Percentiles rank a stretch among this genome's conserved stretches.
Evolutionary conservation across 1,140 invertebrate species (phyloP).

Genomic region (Brachionus angularis): DNA sequence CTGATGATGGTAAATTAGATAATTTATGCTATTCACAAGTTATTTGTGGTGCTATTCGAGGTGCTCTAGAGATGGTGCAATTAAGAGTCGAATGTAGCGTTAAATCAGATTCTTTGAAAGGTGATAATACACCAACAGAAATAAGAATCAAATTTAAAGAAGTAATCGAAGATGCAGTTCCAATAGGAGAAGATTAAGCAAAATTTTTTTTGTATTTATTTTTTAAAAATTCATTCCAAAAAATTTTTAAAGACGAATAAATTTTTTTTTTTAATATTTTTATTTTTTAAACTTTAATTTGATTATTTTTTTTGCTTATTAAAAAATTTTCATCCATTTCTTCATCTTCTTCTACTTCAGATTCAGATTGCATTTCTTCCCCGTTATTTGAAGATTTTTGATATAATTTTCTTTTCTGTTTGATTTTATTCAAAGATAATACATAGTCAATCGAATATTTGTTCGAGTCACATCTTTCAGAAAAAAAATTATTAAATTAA

Average conservation of each 20-base stretch:
- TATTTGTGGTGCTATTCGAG: conserved; percentile 75
- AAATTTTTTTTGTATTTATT: not conserved
- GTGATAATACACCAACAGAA: conserved; percentile 81
- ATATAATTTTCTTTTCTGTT: conserved; percentile 29
- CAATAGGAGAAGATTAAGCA: conserved; percentile 85
- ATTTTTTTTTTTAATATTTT: not conserved
- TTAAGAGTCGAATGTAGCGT: conserved; percentile 68
- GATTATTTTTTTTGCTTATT: conserved; percentile 22
- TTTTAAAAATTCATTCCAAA: too few species aligned
- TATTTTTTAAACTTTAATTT: conserved; percentile 19
- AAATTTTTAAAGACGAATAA: too few species aligned
- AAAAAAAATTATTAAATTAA: not conserved
- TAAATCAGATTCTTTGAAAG: conserved; percentile 87
- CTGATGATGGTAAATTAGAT: conserved; percentile 65
- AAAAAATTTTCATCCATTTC: not conserved
- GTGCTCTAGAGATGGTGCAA: conserved; percentile 91
- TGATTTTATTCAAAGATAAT: conserved; percentile 19
- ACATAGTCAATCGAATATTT: conserved; percentile 43
- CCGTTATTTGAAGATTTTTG: not conserved
- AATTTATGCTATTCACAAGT: conserved; percentile 89
- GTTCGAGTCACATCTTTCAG: conserved; percentile 36
- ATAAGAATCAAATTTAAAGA: conserved; percentile 89
- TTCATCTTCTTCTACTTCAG: not conserved
- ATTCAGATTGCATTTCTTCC: conserved; percentile 28
- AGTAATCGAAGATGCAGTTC: conserved; percentile 91